Base-by-base conservation (phyloP, 2,888 invertebrate species). In the Hypsopygia costalis region DNA sequence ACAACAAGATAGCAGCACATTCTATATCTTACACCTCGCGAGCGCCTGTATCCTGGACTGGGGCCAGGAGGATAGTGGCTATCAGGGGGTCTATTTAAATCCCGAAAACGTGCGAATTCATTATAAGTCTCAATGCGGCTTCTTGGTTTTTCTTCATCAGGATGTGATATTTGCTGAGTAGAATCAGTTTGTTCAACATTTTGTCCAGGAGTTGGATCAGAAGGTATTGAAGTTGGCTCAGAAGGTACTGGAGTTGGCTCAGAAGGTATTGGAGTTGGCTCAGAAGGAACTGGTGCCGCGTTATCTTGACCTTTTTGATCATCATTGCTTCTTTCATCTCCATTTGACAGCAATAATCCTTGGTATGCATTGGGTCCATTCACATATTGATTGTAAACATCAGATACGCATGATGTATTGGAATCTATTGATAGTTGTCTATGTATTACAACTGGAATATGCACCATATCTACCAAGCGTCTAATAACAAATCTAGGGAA, bases 121-220 rank as follows among this genome's bases (percentile, higher is more conserved):
- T 76, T 60, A 25, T 71, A 74, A 0, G 70, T 69, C 4, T 66
- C 69, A 22, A 75, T 72, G 3, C 70, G 60, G 33, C 62, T 66
- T 4, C 10, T n/a, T 5, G 30, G 29, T 4, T 28, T 9, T 6
- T 36, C 36, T 22, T 28, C 10, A 31, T 41, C 34, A 16, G 6
- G 25, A 6, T n/a, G 3, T 2, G 16, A 16, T 16, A 4, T 16
- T 16, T 16, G 3, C 4, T 16, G 4, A 16, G n/a, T n/a, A n/a
- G n/a, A n/a, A n/a, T n/a, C n/a, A n/a, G n/a, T n/a, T n/a, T n/a
- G n/a, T n/a, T n/a, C n/a, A n/a, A n/a, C n/a, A n/a, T n/a, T n/a
- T n/a, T n/a, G n/a, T n/a, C n/a, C n/a, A n/a, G n/a, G n/a, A n/a
- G n/a, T n/a, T n/a, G n/a, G n/a, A n/a, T n/a, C n/a, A n/a, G n/a